phyloP scores from a whole-genome alignment of 30 jellyfish, hydroid and myxozoan genomes.

The Chrysaora quinquecirrha region DNA sequence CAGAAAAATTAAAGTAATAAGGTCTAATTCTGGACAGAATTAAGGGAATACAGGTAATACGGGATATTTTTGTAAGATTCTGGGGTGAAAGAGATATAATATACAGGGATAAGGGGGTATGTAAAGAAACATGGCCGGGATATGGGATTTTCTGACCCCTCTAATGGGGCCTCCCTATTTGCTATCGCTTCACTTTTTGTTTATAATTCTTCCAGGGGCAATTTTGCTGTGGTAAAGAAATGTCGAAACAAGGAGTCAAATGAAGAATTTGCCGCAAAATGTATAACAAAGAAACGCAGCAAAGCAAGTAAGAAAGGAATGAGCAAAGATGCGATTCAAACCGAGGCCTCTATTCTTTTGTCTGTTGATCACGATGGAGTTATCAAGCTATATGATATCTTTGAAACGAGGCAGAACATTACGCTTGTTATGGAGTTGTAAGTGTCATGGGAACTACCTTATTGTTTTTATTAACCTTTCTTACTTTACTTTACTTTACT shows the following conservation, averaged over 20 bases:
- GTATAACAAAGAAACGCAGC: constrained; percentile 79
- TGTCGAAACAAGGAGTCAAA: constrained; percentile 67
- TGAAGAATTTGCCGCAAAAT: constrained; percentile 88
- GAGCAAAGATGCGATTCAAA: constrained; percentile 81
- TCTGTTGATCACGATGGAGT: constrained; percentile 81
- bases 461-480: background rate
- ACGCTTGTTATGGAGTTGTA: constrained; percentile 90
- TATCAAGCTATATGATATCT: constrained; percentile 82
- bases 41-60: too few relatives aligned
- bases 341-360: constrained; percentile 85
- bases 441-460: constrained; percentile 11
- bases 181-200: too few relatives aligned
- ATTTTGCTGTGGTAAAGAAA: constrained; percentile 91
- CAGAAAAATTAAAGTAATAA: too few relatives aligned
- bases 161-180: too few relatives aligned
- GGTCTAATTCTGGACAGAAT: too few relatives aligned
- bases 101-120: too few relatives aligned
- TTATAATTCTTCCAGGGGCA: too few relatives aligned
- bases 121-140: too few relatives aligned
- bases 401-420: constrained; percentile 72
- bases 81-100: too few relatives aligned
- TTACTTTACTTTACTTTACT: background rate
- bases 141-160: too few relatives aligned
- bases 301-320: constrained; percentile 86
- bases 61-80: too few relatives aligned